A percentile compares a stretch with the other conserved stretches of the same genome.
Evolutionary conservation across 2,888 invertebrate species (phyloP).

Genomic region (Deilephila porcellus): DNA sequence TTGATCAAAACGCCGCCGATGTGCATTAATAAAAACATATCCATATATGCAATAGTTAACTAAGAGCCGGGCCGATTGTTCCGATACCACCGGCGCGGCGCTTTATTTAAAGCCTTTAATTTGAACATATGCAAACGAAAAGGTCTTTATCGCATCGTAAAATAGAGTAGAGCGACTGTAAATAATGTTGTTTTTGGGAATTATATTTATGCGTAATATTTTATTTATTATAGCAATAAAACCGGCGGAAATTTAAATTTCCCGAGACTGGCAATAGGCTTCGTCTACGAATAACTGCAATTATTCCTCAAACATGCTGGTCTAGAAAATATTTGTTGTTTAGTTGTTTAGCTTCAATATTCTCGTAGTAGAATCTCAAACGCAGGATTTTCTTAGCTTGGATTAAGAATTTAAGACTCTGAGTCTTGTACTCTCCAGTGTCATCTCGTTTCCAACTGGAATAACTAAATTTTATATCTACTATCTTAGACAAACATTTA

Average conservation of each 20-base stretch:
- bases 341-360: too few relatives aligned
- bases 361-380: too few relatives aligned
- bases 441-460: too few relatives aligned
- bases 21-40: not conserved
- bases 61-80: constrained; percentile 18
- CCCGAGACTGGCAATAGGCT: too few relatives aligned
- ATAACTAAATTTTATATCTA: too few relatives aligned
- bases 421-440: too few relatives aligned
- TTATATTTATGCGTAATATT: not conserved
- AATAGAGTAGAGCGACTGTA: constrained; percentile 34
- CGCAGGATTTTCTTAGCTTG: too few relatives aligned
- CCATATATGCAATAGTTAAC: not conserved
- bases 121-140: constrained; percentile 35
- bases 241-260: not conserved
- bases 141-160: constrained; percentile 31
- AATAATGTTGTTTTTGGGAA: not conserved
- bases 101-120: constrained; percentile 31
- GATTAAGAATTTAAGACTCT: too few relatives aligned
- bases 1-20: not conserved
- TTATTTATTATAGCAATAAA: not conserved
- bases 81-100: constrained; percentile 16
- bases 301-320: too few relatives aligned
- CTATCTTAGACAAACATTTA: too few relatives aligned
- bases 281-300: too few relatives aligned
- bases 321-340: not conserved